Evolutionary conservation across 2,888 invertebrate species (phyloP).

Genomic region (Spodoptera littoralis): DNA sequence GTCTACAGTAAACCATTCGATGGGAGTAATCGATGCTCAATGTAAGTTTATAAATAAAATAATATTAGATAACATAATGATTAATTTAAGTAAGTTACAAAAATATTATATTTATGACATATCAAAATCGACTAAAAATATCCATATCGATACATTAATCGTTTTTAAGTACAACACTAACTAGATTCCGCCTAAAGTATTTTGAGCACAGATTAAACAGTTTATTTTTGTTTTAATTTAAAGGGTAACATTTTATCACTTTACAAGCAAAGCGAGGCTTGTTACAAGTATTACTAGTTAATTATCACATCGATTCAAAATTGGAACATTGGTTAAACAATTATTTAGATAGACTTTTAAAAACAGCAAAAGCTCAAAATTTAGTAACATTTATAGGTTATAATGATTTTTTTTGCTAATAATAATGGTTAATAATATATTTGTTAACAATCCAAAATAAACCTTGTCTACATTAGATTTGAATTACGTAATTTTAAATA

Average conservation of each 20-base stretch:
- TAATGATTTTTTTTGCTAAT: background rate
- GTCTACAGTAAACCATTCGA: constrained; percentile 40
- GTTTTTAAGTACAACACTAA: constrained; percentile 56
- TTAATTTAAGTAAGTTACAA: constrained; percentile 43
- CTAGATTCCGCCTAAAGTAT: constrained; percentile 32
- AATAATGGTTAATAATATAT: background rate
- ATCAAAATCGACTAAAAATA: constrained; percentile 55
- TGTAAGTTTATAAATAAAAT: constrained; percentile 20
- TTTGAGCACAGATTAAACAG: constrained; percentile 52
- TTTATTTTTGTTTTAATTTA: constrained; percentile 33
- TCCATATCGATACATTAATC: constrained; percentile 49
- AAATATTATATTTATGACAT: constrained; percentile 33
- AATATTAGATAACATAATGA: constrained; percentile 17
- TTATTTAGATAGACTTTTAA: constrained; percentile 12
- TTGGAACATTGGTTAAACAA: constrained; percentile 10
- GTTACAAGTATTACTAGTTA: constrained; percentile 40
- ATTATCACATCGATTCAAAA: constrained; percentile 53
- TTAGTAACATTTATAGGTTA: background rate
- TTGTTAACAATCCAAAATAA: no score
- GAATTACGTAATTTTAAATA: background rate
- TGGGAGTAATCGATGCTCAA: constrained; percentile 31
- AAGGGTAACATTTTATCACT: constrained; percentile 41
- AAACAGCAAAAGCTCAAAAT: background rate
- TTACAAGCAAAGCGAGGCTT: constrained; percentile 27
- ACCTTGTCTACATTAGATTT: constrained; percentile 5